A percentile compares a stretch with the other conserved stretches of the same genome.
phyloP scores from a whole-genome alignment of 2,797 vertebrate species.

The Myotis findleyi region DNA sequence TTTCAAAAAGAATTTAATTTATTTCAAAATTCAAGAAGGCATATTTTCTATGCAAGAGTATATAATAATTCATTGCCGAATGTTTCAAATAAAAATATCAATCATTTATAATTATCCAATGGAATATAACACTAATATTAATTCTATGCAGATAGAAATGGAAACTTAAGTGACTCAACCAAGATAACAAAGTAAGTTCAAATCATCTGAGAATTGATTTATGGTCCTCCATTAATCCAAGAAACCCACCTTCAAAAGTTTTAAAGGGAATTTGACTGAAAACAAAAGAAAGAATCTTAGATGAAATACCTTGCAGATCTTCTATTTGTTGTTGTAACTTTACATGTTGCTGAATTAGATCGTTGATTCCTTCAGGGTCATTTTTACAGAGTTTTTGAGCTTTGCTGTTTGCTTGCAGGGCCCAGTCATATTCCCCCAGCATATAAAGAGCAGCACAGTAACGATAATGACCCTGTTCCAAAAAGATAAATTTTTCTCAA shows the following conservation, averaged over 20 bases:
- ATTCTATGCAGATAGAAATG: slow-evolving; percentile 41
- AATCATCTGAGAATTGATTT: slow-evolving; percentile 33
- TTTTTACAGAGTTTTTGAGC: slow-evolving; percentile 89
- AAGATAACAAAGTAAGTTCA: slow-evolving; percentile 31
- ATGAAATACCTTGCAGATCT: slow-evolving; percentile 85
- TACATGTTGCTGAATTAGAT: slow-evolving; percentile 89
- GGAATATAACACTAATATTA: neutral
- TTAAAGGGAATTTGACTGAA: slow-evolving; percentile 52
- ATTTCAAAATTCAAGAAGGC: slow-evolving; percentile 25
- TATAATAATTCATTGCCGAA: neutral
- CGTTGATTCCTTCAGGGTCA: slow-evolving; percentile 88
- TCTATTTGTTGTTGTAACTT: slow-evolving; percentile 85
- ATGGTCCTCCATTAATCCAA: slow-evolving; percentile 34
- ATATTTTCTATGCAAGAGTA: slow-evolving; percentile 2
- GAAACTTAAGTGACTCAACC: slow-evolving; percentile 12
- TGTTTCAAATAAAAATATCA: slow-evolving; percentile 50
- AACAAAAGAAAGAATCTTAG: slow-evolving; percentile 74
- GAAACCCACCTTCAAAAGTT: slow-evolving; percentile 60
- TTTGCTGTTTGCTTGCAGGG: slow-evolving; percentile 90
- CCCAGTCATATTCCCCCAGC: slow-evolving; percentile 88
- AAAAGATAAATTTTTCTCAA: slow-evolving; percentile 66
- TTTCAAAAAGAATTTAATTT: slow-evolving; percentile 40
- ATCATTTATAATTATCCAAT: slow-evolving; percentile 36
- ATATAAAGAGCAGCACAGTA: slow-evolving; percentile 94
- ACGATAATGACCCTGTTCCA: slow-evolving; percentile 94